phyloP scores from a whole-genome alignment of 2,888 invertebrate genomes.

The Allacma fusca region DNA sequence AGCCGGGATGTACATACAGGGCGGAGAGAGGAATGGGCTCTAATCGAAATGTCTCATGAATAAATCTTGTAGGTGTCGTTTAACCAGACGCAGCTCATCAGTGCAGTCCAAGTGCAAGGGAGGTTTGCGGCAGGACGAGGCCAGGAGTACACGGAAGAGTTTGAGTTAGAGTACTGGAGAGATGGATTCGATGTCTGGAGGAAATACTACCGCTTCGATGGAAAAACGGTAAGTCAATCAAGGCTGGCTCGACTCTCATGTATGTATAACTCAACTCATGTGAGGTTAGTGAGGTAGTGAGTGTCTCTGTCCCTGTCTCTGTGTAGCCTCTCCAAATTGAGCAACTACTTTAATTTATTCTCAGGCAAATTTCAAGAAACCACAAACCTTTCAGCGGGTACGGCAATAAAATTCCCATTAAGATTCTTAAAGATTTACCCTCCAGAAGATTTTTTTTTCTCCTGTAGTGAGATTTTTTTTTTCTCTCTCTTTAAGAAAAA shows the following conservation, averaged over 20 bases:
- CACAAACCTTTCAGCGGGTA: constrained; percentile 1
- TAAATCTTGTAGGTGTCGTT: constrained; percentile 54
- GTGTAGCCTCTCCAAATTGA: not conserved
- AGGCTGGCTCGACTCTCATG: not conserved
- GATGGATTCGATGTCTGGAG: constrained; percentile 72
- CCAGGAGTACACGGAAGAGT: constrained; percentile 77
- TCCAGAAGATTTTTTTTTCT: not conserved
- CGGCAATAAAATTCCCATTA: constrained; percentile 40
- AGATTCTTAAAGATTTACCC: constrained; percentile 14
- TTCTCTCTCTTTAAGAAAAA: not conserved
- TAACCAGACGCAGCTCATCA: constrained; percentile 71
- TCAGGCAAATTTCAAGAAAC: constrained; percentile 25
- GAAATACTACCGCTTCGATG: constrained; percentile 73
- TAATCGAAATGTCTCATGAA: constrained; percentile 32
- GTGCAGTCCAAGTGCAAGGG: constrained; percentile 80
- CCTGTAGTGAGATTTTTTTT: no score
- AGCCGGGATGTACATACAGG: not conserved
- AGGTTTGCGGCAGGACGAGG: constrained; percentile 76
- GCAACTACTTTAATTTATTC: constrained; percentile 49
- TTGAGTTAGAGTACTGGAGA: constrained; percentile 75
- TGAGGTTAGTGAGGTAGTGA: no score
- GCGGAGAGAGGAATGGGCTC: not conserved
- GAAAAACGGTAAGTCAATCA: constrained; percentile 70
- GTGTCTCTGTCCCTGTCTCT: no score
- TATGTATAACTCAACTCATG: no score